Conservation (phyloP, 2,888 invertebrate species). For the Malachius bipustulatus region DNA sequence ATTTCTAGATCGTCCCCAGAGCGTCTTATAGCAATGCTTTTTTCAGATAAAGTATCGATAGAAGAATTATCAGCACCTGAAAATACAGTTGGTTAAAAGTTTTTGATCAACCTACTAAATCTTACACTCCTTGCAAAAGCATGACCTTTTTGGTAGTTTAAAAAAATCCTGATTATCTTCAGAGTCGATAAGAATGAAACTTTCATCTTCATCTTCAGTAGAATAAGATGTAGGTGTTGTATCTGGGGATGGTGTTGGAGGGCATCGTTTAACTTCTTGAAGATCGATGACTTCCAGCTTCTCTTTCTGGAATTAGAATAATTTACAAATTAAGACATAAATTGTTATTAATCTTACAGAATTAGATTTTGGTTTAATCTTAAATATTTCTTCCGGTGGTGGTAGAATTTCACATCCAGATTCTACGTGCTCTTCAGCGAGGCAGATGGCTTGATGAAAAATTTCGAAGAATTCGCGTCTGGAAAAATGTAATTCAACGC, state of each 20-base stretch:
- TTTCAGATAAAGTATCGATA: constrained; percentile 19
- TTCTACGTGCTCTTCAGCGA: constrained; percentile 29
- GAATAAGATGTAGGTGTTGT: too few species aligned
- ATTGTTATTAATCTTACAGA: too few species aligned
- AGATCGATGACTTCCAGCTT: neutral
- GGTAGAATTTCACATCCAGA: constrained; percentile 25
- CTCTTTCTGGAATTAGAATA: neutral
- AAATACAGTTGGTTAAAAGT: too few species aligned
- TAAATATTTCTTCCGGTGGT: constrained; percentile 26
- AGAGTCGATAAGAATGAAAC: constrained; percentile 20
- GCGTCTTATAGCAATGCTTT: too few species aligned
- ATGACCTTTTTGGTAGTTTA: constrained; percentile 19
- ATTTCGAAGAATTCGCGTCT: constrained; percentile 28
- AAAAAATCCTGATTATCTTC: constrained; percentile 18
- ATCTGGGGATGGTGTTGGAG: neutral
- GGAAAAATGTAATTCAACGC: constrained; percentile 25
- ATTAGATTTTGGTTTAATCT: too few species aligned
- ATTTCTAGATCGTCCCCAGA: constrained; percentile 5
- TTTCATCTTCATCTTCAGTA: constrained; percentile 14
- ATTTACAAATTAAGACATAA: too few species aligned
- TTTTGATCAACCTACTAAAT: too few species aligned
- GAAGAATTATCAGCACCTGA: constrained; percentile 18
- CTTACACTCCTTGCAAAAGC: constrained; percentile 15
- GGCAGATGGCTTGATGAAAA: constrained; percentile 29
- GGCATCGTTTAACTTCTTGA: constrained; percentile 9